Conservation (phyloP, 2,888 invertebrate species). For the Achlya flavicornis region DNA sequence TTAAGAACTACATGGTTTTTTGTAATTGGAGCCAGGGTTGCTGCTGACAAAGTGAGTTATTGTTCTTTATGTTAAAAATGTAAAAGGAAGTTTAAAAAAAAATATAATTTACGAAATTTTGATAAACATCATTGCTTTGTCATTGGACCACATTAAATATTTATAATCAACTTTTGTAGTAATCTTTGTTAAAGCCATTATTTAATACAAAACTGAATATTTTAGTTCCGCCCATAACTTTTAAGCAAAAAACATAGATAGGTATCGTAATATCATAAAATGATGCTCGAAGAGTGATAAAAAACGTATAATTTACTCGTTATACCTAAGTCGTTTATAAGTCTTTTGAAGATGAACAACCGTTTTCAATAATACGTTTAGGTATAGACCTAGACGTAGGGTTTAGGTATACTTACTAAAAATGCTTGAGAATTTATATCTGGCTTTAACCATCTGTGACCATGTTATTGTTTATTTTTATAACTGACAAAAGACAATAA, state of each 20-base stretch:
- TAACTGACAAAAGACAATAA: too few relatives aligned
- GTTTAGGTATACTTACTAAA: too few relatives aligned
- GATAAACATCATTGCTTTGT: not conserved
- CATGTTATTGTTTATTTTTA: too few relatives aligned
- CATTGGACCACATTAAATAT: not conserved
- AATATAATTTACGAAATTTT: not conserved
- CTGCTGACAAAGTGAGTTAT: conserved; percentile 14
- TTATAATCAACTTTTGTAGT: not conserved
- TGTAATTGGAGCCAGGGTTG: conserved; percentile 27
- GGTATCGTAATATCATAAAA: not conserved
- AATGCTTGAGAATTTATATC: too few relatives aligned
- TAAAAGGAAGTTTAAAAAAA: not conserved
- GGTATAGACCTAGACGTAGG: too few relatives aligned
- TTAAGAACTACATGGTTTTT: conserved; percentile 22
- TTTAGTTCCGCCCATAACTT: not conserved
- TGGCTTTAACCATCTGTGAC: too few relatives aligned
- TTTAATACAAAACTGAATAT: not conserved
- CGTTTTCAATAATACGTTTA: too few relatives aligned
- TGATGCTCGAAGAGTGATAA: not conserved
- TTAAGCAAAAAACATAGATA: not conserved
- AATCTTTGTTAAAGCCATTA: not conserved
- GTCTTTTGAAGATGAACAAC: too few relatives aligned
- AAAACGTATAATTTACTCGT: not conserved
- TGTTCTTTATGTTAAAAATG: not conserved
- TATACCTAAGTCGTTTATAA: too few relatives aligned